Conservation (phyloP, 2,888 invertebrate species). For the Drosophila vallismaia region DNA sequence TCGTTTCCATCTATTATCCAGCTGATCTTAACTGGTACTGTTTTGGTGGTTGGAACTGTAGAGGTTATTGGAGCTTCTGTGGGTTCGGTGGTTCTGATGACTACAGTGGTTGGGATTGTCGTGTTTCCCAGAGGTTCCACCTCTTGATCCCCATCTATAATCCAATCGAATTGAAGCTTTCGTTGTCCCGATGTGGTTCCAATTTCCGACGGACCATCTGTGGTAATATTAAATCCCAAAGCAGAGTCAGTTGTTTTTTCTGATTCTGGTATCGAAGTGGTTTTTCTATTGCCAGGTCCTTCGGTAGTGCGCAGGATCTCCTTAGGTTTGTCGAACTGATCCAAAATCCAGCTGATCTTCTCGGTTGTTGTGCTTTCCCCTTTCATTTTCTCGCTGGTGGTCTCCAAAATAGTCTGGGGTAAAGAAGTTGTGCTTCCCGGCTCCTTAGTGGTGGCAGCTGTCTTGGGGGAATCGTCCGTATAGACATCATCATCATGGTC, state of each 20-base stretch:
- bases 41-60: neutral
- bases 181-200: conserved; percentile 5
- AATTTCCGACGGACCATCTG: neutral
- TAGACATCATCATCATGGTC: conserved; percentile 63
- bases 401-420: neutral
- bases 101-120: conserved; percentile 8
- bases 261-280: neutral
- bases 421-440: conserved; percentile 7
- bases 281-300: conserved; percentile 3
- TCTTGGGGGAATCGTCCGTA: conserved; percentile 41
- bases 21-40: neutral
- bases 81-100: conserved; percentile 20
- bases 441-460: conserved; percentile 6
- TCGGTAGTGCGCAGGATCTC: conserved; percentile 59
- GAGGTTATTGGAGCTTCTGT: neutral
- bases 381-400: neutral
- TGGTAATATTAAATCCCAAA: neutral
- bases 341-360: conserved; percentile 64
- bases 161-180: conserved; percentile 45
- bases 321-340: conserved; percentile 59
- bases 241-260: neutral
- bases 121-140: conserved; percentile 5
- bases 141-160: conserved; percentile 41
- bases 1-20: conserved; percentile 1
- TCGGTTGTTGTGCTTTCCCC: conserved; percentile 38